phyloP scores from a whole-genome alignment of 2,113 vertebrate species.

The Tiliqua scincoides region DNA sequence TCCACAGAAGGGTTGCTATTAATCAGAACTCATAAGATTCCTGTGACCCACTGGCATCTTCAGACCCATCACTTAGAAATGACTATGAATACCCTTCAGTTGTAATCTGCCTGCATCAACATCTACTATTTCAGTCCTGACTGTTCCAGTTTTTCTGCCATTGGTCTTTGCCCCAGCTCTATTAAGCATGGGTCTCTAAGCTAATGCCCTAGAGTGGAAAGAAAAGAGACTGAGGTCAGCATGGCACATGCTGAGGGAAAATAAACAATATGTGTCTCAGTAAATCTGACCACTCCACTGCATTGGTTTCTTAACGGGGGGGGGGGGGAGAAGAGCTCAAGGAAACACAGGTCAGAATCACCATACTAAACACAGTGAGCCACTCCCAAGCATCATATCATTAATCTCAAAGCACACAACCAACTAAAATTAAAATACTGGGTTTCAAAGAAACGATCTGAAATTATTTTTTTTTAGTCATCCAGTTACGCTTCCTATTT shows the following conservation, averaged over 20 bases:
- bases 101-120: background rate
- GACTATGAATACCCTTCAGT: background rate
- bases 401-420: background rate
- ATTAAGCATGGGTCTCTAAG: background rate
- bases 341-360: background rate
- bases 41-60: background rate
- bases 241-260: background rate
- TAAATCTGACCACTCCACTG: background rate
- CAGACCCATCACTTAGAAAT: background rate
- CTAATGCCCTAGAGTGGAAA: background rate
- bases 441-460: background rate
- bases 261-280: background rate
- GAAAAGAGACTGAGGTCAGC: background rate
- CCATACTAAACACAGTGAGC: background rate
- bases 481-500: background rate
- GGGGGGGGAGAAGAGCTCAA: too few species aligned
- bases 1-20: background rate
- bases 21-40: background rate
- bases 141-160: constrained; percentile 1
- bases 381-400: background rate
- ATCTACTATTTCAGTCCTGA: background rate
- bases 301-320: background rate
- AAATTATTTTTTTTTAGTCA: background rate
- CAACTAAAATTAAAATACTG: background rate
- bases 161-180: background rate